phyloP scores from a whole-genome alignment of 2,797 vertebrate genomes.

The Steatocranus sp. region DNA sequence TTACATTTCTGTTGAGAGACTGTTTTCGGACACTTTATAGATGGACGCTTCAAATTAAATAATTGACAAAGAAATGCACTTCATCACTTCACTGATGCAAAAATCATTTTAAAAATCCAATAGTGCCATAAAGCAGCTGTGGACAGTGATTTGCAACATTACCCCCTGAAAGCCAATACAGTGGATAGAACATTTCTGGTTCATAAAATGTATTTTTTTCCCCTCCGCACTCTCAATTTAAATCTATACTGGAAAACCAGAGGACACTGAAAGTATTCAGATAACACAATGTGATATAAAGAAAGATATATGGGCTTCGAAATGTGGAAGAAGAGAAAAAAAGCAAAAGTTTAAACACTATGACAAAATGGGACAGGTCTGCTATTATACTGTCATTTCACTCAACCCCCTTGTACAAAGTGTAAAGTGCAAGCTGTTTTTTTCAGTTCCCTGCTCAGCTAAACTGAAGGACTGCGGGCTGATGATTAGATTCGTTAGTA shows the following conservation, averaged over 20 bases:
- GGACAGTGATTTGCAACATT: not conserved
- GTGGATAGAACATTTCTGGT: not conserved
- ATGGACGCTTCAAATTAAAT: not conserved
- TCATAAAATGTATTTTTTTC: not conserved
- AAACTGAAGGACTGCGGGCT: not conserved
- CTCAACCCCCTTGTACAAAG: not conserved
- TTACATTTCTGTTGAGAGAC: not conserved
- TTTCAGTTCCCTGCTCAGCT: not conserved
- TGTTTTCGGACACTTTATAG: not conserved
- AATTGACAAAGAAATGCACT: not conserved
- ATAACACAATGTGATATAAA: not conserved
- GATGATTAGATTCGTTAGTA: conserved; percentile 5
- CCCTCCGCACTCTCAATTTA: not conserved
- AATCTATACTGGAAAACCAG: not conserved
- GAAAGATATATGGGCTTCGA: not conserved
- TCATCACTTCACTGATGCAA: not conserved
- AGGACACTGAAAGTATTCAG: not conserved
- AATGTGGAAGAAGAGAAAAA: not conserved
- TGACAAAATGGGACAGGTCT: not conserved
- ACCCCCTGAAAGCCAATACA: not conserved
- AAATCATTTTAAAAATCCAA: not conserved
- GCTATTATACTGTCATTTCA: not conserved
- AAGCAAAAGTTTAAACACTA: not conserved
- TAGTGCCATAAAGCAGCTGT: not conserved
- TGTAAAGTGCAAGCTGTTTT: too few relatives aligned